Conservation (phyloP, 2,113 vertebrate genomes). For the Gymnogyps californianus region DNA sequence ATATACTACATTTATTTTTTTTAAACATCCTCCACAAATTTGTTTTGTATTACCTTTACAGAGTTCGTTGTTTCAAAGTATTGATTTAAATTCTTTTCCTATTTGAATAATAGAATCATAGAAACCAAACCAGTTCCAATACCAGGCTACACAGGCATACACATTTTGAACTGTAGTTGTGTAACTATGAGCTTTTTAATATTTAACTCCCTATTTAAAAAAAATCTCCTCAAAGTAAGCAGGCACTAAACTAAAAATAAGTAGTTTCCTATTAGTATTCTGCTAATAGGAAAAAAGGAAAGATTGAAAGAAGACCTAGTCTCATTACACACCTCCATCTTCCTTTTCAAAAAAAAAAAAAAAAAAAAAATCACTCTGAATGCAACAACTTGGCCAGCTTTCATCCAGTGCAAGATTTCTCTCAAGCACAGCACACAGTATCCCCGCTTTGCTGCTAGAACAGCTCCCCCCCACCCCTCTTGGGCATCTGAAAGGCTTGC, state of each 20-base stretch:
- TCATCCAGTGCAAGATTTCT: neutral
- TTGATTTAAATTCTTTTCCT: neutral
- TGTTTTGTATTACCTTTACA: neutral
- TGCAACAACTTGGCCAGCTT: neutral
- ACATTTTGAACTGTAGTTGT: neutral
- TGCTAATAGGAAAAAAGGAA: neutral
- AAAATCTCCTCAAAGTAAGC: neutral
- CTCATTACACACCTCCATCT: neutral
- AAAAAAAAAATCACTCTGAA: neutral
- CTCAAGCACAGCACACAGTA: neutral
- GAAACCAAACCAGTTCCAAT: neutral
- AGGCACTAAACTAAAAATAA: neutral
- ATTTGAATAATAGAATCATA: neutral
- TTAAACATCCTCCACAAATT: neutral
- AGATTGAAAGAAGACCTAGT: neutral
- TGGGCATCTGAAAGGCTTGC: neutral
- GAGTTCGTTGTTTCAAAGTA: neutral
- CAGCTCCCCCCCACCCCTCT: accelerated
- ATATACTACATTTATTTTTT: too few species aligned
- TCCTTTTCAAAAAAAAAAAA: neutral
- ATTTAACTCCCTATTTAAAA: neutral
- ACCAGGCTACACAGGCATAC: neutral
- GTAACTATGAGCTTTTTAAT: neutral
- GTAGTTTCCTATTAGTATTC: neutral
- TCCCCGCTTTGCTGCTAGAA: neutral